A percentile compares a stretch with the other conserved stretches of the same genome.
phyloP scores from a whole-genome alignment of 2,113 vertebrate species.

The Lanius ludovicianus region DNA sequence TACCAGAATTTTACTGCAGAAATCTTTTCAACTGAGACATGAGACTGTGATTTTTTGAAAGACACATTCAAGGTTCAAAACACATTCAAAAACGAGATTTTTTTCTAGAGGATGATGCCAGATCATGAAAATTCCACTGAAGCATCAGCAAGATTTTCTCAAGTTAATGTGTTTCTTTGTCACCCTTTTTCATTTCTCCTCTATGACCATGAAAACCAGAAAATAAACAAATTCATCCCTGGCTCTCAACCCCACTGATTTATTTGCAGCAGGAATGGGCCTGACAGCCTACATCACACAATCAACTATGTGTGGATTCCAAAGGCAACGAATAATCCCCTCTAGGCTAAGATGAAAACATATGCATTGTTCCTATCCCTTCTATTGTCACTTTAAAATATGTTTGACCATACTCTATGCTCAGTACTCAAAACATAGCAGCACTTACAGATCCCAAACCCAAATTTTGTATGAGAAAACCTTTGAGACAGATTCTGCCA shows the following conservation, averaged over 20 bases:
- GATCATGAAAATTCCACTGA: not conserved
- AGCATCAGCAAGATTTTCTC: not conserved
- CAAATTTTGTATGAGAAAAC: not conserved
- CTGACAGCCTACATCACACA: not conserved
- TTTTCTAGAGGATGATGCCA: not conserved
- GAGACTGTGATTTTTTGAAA: not conserved
- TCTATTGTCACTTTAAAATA: not conserved
- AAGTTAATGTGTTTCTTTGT: not conserved
- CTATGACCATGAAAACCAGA: not conserved
- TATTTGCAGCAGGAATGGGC: not conserved
- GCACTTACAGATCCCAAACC: not conserved
- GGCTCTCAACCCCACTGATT: not conserved
- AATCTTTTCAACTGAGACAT: not conserved
- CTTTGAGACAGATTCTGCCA: not conserved
- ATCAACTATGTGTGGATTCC: not conserved
- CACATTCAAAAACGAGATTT: not conserved
- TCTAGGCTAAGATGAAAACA: not conserved
- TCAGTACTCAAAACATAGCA: not conserved
- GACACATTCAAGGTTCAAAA: not conserved
- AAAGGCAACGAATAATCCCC: not conserved
- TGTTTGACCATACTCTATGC: not conserved
- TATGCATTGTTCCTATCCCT: not conserved
- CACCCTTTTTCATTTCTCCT: not conserved
- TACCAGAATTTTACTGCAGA: not conserved
- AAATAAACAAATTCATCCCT: not conserved